Evolutionary conservation across 1,140 invertebrate species (phyloP), one percentile per base, ranked within the genome.

Genomic region (Ericerus pela): DNA sequence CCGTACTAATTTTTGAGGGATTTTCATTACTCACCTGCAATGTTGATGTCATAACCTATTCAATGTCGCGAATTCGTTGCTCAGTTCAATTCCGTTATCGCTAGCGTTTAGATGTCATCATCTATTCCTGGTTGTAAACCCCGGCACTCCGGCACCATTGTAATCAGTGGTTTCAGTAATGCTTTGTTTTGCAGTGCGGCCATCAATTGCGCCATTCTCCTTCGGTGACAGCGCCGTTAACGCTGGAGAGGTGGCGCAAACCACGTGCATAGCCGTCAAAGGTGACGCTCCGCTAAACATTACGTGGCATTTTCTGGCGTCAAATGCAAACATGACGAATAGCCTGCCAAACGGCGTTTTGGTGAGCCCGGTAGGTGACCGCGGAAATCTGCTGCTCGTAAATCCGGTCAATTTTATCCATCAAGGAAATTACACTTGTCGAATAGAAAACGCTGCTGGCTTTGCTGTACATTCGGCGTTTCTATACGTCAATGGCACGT

Each of bases 261-360:
- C 84, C 26, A 79, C 77, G 59, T 89, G 85, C 71, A 75, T 81
- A 12, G 80, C 88, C 43, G 75, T 80, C 41, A 84, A 82, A 65
- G 85, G 85, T 20, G 85, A 87, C 68, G 70, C 79, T 60, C 84
- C 85, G 3, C 74, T 86, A 53, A 76, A 79, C 58, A 82, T 88
- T 60, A 74, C 77, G 54, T 89, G 85, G 85, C 73, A 75, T 60
- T 84, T 86, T 65, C 81, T 88, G 27, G 59, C 61, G 65, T 67
- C 10, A 24, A 24, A 18, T 5, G 52, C 54, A 58, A 59, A 63
- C 30, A 52, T 65, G 8, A 65, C 65, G 14, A 62, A 64, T n/a
- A 62, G 64, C 29, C 56, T 64, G 57, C 41, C 41, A 5, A 24
- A 47, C 4, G 67, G 67, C 14, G 64, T 69, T 27, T 59, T 63